phyloP scores from a whole-genome alignment of 2,797 vertebrate genomes.

The Mormyrops attenuatus region DNA sequence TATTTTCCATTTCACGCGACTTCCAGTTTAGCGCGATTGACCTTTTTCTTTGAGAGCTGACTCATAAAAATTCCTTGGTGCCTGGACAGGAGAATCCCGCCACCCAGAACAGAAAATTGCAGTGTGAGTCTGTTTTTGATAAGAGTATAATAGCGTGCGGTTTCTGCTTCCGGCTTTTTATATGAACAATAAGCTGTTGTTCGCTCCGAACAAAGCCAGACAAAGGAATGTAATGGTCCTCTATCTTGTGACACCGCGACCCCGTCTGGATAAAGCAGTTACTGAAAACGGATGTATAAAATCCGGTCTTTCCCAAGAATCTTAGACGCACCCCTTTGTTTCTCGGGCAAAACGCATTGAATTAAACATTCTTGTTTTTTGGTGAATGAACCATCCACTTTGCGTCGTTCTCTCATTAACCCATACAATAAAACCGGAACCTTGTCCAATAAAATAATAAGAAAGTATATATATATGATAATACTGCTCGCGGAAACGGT shows the following conservation, averaged over 20 bases:
- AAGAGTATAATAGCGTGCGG: background rate
- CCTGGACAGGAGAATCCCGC: background rate
- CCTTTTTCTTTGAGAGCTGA: background rate
- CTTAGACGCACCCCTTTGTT: background rate
- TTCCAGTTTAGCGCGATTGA: background rate
- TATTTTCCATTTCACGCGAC: background rate
- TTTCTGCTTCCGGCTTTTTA: background rate
- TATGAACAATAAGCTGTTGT: conserved; percentile 7
- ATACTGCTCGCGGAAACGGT: background rate
- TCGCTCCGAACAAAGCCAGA: background rate
- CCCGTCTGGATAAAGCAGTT: background rate
- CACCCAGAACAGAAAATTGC: background rate
- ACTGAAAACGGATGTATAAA: background rate
- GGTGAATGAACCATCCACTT: background rate
- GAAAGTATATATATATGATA: background rate
- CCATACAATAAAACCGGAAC: background rate
- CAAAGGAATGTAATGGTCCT: background rate
- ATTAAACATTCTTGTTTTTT: background rate
- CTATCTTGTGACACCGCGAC: background rate
- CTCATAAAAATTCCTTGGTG: background rate
- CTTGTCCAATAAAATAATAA: background rate
- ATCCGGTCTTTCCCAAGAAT: conserved; percentile 4
- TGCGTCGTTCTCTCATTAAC: background rate
- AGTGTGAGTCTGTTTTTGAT: background rate
- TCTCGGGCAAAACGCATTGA: background rate